Evolutionary conservation across 2,797 vertebrate genomes (phyloP).

Genomic region (Cyprinella venusta): DNA sequence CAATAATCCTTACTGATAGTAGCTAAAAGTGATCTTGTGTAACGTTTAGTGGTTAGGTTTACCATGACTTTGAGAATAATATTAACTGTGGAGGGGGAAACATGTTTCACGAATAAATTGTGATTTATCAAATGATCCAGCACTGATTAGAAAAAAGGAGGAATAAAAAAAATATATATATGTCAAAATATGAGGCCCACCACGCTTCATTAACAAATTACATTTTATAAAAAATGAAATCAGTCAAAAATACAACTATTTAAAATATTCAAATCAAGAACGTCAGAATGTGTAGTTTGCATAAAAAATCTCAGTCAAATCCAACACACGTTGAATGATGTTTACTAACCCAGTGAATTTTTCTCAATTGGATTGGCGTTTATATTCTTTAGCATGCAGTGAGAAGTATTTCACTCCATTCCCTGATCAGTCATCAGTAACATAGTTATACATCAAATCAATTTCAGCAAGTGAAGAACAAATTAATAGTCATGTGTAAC

Average conservation of each 20-base stretch:
- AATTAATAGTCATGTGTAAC: background rate
- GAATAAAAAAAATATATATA: background rate
- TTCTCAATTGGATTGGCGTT: background rate
- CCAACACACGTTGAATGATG: background rate
- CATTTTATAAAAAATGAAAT: background rate
- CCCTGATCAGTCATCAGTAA: too few species aligned
- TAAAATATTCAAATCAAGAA: background rate
- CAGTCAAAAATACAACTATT: background rate
- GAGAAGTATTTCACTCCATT: background rate
- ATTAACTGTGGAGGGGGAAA: background rate
- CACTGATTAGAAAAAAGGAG: background rate
- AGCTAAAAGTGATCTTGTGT: constrained; percentile 25
- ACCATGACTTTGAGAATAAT: background rate
- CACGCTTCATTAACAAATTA: background rate
- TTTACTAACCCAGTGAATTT: background rate
- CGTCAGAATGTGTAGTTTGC: background rate
- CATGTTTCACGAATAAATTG: background rate
- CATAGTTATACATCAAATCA: too few species aligned
- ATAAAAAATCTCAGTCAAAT: too few species aligned
- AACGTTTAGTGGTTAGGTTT: background rate
- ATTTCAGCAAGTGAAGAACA: too few species aligned
- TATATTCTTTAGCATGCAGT: background rate
- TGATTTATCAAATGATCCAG: background rate
- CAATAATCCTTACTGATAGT: constrained; percentile 37
- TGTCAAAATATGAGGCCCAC: background rate